phyloP scores from a whole-genome alignment of 2,888 invertebrate genomes.

The Schizotus pectinicornis region DNA sequence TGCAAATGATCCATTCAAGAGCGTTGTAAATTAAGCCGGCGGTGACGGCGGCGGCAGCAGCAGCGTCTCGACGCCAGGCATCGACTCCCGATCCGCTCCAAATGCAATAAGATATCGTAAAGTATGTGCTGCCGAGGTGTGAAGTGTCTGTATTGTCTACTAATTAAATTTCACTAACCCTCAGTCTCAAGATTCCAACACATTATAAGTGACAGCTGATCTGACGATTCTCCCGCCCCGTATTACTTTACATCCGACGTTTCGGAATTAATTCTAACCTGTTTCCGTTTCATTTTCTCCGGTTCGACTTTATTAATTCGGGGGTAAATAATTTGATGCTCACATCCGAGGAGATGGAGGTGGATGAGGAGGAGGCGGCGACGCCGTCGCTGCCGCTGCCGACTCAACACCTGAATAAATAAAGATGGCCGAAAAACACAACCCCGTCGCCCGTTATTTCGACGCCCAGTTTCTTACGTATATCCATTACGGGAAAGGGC shows the following conservation, averaged over 20 bases:
- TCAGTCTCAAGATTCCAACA: conserved; percentile 50
- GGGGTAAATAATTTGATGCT: conserved; percentile 23
- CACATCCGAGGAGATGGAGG: background rate
- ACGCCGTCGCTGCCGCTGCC: conserved; percentile 3
- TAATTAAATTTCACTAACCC: conserved; percentile 57
- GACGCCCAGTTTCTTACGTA: conserved; percentile 39
- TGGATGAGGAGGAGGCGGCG: background rate
- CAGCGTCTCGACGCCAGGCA: background rate
- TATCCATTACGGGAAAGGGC: conserved; percentile 52
- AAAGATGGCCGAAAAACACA: conserved; percentile 35
- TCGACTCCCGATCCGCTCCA: conserved; percentile 34
- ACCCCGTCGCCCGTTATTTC: too few species aligned
- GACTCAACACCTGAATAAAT: conserved; percentile 8
- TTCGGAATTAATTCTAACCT: conserved; percentile 40
- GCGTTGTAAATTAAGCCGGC: too few species aligned
- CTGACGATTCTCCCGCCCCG: conserved; percentile 43
- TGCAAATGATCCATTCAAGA: too few species aligned
- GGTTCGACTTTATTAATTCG: conserved; percentile 28
- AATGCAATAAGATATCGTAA: conserved; percentile 56
- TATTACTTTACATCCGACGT: conserved; percentile 43
- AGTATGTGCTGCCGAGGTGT: conserved; percentile 54
- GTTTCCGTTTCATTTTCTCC: conserved; percentile 38
- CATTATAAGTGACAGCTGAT: conserved; percentile 54
- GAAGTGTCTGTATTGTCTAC: conserved; percentile 54
- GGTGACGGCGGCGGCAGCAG: too few species aligned